These are phyloP conservation scores for Callochromis pleurospilus DNA, from an alignment of 2,113 vertebrate species.

Conservation along the genomic window DNA sequence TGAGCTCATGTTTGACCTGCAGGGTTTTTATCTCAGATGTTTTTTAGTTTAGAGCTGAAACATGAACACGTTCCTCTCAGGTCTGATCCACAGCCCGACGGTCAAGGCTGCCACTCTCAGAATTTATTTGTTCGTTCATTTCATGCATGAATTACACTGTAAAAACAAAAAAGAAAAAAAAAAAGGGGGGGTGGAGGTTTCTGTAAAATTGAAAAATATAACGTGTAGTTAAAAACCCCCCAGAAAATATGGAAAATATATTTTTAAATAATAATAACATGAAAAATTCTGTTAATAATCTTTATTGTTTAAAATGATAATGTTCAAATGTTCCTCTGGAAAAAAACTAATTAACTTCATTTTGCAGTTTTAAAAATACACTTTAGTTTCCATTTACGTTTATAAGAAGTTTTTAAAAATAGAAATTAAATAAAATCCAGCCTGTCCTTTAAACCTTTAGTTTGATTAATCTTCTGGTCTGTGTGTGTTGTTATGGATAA, in stretches of 20 bases:
- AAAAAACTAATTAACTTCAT: neutral
- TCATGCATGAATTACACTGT: neutral
- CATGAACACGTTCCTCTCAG: neutral
- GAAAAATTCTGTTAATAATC: neutral
- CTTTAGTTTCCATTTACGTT: neutral
- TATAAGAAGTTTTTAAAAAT: neutral
- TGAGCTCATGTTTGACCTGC: neutral
- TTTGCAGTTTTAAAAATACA: neutral
- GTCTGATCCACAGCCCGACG: neutral
- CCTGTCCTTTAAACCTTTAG: neutral
- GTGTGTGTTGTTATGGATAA: neutral
- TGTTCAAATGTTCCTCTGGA: neutral
- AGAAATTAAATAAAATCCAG: neutral
- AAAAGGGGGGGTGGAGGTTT: fast-evolving
- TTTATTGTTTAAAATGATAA: neutral
- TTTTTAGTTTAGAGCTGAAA: neutral
- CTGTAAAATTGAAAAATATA: neutral
- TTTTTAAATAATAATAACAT: neutral
- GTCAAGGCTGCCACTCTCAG: neutral
- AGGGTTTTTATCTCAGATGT: neutral
- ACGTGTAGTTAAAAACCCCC: neutral
- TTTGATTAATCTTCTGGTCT: neutral
- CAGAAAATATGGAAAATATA: neutral
- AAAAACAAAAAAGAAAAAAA: neutral
- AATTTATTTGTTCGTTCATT: neutral